phyloP scores from a whole-genome alignment of 2,888 invertebrate genomes.

The Melitaea athalia region DNA sequence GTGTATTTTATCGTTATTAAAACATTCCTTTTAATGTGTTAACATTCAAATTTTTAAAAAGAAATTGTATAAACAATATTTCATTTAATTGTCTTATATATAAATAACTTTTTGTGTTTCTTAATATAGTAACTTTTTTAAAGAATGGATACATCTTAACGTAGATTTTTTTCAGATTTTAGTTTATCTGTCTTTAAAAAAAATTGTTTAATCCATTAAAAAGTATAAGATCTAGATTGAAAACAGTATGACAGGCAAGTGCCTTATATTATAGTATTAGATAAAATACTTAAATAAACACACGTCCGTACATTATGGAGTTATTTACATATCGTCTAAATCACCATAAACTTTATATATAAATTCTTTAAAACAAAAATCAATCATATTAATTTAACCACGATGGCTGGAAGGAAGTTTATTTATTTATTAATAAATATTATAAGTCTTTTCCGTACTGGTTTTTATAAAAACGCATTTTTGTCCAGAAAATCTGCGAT shows the following conservation, averaged over 20 bases:
- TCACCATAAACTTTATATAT: not conserved
- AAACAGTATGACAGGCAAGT: no score
- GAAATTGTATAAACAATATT: not conserved
- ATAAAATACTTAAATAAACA: no score
- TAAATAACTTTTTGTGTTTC: no score
- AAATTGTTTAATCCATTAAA: no score
- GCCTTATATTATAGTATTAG: no score
- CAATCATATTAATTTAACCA: not conserved
- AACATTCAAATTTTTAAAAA: not conserved
- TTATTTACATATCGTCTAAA: no score
- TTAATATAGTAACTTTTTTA: no score
- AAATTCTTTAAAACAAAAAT: not conserved
- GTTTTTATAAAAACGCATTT: constrained; percentile 23
- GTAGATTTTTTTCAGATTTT: no score
- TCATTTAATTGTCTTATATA: not conserved
- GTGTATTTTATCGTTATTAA: not conserved
- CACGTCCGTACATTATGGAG: no score
- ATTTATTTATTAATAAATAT: not conserved
- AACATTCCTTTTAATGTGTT: not conserved
- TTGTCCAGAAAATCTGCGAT: constrained; percentile 42
- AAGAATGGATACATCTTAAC: no score
- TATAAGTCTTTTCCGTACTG: not conserved
- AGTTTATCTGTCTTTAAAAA: no score
- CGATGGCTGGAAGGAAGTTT: not conserved
- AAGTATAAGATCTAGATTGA: no score